A percentile compares a stretch with the other conserved stretches of the same genome.
Evolutionary conservation across 2,888 invertebrate genomes (phyloP).

Genomic region (Andrena bucephala): DNA sequence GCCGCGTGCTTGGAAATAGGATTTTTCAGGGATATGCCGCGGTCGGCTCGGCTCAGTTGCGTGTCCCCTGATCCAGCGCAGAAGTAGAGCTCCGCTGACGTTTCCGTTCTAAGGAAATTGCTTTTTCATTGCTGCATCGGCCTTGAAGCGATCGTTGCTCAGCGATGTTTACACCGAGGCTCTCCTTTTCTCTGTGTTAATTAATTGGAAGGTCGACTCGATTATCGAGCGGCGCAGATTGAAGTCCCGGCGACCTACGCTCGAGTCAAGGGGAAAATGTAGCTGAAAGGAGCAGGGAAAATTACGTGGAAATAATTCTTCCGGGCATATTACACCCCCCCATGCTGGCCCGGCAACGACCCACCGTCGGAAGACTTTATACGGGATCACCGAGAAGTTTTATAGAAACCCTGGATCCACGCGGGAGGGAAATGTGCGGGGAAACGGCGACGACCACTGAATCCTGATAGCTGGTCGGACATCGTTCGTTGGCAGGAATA

Average conservation of each 20-base stretch:
- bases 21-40: conserved; percentile 22
- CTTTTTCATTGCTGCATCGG: conserved; percentile 28
- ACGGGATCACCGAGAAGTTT: not conserved
- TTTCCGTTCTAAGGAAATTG: conserved; percentile 31
- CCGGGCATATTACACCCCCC: not conserved
- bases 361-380: not conserved
- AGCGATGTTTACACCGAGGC: conserved; percentile 17
- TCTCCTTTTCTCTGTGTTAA: conserved; percentile 11
- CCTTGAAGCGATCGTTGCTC: not conserved
- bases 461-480: conserved; percentile 24
- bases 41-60: conserved; percentile 17
- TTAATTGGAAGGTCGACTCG: conserved; percentile 20
- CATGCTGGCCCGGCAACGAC: not conserved
- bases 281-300: not conserved
- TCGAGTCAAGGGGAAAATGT: not conserved
- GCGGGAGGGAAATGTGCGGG: not conserved
- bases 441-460: not conserved
- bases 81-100: conserved; percentile 29
- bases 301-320: not conserved
- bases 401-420: not conserved
- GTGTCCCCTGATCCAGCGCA: conserved; percentile 16
- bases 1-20: conserved; percentile 16
- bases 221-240: conserved; percentile 9
- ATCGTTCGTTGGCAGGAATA: conserved; percentile 14
- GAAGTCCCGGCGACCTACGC: not conserved